Conservation (phyloP, 2,888 invertebrate genomes). For the Allygus modestus region DNA sequence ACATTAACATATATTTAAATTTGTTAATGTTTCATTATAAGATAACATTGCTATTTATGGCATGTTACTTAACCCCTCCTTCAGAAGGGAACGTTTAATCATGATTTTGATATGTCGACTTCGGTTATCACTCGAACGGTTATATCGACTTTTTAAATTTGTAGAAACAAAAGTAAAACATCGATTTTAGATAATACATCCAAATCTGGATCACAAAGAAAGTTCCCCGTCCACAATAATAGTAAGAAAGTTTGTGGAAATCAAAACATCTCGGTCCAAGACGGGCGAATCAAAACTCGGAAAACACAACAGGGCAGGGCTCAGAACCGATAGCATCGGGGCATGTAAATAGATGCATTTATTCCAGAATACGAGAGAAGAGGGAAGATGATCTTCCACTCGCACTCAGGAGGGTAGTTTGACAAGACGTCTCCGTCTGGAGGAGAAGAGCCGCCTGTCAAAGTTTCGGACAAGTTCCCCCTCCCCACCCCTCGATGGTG, state of each 20-base stretch:
- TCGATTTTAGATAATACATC: not conserved
- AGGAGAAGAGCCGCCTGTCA: constrained; percentile 55
- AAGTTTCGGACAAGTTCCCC: constrained; percentile 54
- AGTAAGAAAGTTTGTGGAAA: not conserved
- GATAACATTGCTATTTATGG: no score
- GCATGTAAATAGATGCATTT: constrained; percentile 58
- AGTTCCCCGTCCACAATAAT: not conserved
- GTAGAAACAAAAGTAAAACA: not conserved
- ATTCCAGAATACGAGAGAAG: constrained; percentile 52
- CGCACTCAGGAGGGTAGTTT: constrained; percentile 27
- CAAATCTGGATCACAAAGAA: not conserved
- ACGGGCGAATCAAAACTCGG: constrained; percentile 32
- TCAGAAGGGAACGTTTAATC: no score
- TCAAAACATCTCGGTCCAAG: constrained; percentile 11
- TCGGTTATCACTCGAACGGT: no score
- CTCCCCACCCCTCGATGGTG: constrained; percentile 22
- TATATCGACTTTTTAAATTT: no score
- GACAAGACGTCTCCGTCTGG: constrained; percentile 51
- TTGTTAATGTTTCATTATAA: no score
- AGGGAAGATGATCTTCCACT: constrained; percentile 54
- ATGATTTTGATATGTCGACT: no score
- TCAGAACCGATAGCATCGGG: constrained; percentile 10
- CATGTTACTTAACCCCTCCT: no score
- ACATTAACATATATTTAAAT: no score
- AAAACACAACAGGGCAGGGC: constrained; percentile 30